Evolutionary conservation across 2,888 invertebrate genomes (phyloP).

Genomic region (Parasteatoda lunata): DNA sequence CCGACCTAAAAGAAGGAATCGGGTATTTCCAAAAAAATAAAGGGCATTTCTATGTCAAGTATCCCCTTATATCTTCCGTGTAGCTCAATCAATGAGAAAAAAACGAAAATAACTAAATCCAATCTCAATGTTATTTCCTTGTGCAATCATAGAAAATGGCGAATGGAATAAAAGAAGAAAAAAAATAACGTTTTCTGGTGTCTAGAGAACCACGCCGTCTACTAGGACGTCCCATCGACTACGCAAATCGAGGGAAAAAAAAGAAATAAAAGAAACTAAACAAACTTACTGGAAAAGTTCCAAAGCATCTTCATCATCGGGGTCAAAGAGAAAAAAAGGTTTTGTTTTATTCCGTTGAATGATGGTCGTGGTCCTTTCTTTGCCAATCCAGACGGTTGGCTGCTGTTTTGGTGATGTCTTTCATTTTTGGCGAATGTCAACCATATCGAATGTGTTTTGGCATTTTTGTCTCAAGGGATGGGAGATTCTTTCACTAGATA

Average conservation of each 20-base stretch:
- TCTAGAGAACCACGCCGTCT: constrained; percentile 49
- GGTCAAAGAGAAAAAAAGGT: not conserved
- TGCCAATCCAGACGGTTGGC: not conserved
- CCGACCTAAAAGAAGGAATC: too few relatives aligned
- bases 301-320: constrained; percentile 50
- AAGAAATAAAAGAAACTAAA: constrained; percentile 11
- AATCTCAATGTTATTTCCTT: constrained; percentile 33
- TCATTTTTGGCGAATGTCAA: not conserved
- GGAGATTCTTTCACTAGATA: too few relatives aligned
- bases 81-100: not conserved
- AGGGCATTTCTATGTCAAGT: not conserved
- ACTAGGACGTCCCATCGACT: constrained; percentile 1
- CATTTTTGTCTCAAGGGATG: too few relatives aligned
- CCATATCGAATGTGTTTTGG: not conserved
- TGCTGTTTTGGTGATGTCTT: not conserved
- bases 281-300: constrained; percentile 46
- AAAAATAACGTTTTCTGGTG: constrained; percentile 1
- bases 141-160: not conserved
- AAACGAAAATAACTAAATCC: constrained; percentile 26
- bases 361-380: not conserved
- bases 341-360: constrained; percentile 1
- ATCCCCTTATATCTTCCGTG: not conserved
- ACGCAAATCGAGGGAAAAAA: constrained; percentile 9
- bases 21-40: not conserved
- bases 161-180: constrained; percentile 5